Conservation (phyloP, 2,888 invertebrate species). For the Physocephala rufipes region DNA sequence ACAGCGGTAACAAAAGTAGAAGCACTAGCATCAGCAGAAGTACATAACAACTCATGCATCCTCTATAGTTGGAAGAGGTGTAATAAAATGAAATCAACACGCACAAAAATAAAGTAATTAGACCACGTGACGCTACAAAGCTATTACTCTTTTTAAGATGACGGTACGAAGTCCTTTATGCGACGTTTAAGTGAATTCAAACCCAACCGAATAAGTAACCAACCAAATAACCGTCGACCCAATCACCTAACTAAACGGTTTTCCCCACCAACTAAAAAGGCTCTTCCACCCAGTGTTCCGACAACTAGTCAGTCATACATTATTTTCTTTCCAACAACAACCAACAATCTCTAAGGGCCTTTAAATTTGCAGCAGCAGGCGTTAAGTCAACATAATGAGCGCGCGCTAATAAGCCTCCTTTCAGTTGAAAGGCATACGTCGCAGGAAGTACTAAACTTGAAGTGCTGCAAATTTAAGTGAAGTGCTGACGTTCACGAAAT, state of each 20-base stretch:
- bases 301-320: background rate
- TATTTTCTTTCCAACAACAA: background rate
- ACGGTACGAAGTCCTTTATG: conserved; percentile 19
- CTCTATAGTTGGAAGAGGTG: conserved; percentile 13
- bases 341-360: background rate
- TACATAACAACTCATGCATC: conserved; percentile 4
- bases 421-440: background rate
- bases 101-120: conserved; percentile 33
- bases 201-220: conserved; percentile 43
- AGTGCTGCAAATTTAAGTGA: too few species aligned
- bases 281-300: background rate
- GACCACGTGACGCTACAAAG: conserved; percentile 25
- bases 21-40: too few species aligned
- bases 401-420: conserved; percentile 29
- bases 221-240: conserved; percentile 5
- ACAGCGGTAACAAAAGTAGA: background rate
- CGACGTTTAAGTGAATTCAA: conserved; percentile 43
- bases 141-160: background rate
- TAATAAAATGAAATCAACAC: conserved; percentile 37
- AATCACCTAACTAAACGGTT: background rate
- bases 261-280: background rate
- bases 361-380: conserved; percentile 1
- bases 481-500: background rate
- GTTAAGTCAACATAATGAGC: conserved; percentile 25
- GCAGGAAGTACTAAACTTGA: conserved; percentile 17